Conservation (phyloP, 2,797 vertebrate species). For the Tolypeutes matacus region DNA sequence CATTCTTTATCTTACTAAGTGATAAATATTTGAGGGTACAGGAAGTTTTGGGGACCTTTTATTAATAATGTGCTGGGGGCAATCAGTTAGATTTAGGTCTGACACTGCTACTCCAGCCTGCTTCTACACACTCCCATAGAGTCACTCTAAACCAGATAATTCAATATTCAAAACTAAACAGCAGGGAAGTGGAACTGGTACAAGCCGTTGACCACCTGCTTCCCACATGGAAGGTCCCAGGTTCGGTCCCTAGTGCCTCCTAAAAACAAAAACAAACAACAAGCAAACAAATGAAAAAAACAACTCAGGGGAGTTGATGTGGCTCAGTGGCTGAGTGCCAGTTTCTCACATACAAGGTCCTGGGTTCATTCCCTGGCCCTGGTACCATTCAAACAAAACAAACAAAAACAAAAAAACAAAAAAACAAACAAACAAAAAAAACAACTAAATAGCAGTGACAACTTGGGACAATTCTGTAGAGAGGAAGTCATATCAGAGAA, state of each 20-base stretch:
- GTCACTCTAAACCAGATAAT: not conserved
- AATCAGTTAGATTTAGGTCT: not conserved
- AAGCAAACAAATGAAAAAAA: no score
- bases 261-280: no score
- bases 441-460: not conserved
- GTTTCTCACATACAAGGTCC: no score
- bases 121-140: not conserved
- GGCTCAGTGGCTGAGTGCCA: no score
- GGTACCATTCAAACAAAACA: no score
- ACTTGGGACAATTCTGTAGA: not conserved
- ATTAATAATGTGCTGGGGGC: not conserved
- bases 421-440: not conserved
- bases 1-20: not conserved
- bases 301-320: no score
- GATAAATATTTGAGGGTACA: not conserved
- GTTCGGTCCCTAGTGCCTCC: no score
- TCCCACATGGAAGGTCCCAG: no score
- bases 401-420: no score
- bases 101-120: not conserved
- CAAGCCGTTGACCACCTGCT: no score
- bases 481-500: not conserved
- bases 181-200: no score
- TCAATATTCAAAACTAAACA: not conserved
- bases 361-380: no score
- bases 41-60: not conserved